These are phyloP conservation scores for Lordiphosa stackelbergi DNA, from an alignment of 1,140 invertebrate species.

Conservation along the genomic window DNA sequence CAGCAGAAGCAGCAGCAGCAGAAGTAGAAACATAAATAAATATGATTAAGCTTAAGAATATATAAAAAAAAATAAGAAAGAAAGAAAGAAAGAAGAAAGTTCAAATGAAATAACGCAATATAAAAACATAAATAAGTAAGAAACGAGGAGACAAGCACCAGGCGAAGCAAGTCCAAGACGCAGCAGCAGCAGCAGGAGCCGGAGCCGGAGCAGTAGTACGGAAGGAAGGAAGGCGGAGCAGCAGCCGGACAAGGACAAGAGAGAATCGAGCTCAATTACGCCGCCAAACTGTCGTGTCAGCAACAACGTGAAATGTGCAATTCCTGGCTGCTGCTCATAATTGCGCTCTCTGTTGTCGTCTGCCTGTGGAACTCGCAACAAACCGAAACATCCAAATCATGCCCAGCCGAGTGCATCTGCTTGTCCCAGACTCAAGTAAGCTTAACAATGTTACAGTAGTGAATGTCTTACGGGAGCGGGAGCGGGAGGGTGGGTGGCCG, in stretches of 20 bases:
- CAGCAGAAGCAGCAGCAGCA: slow-evolving; percentile 21
- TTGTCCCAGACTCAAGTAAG: slow-evolving; percentile 88
- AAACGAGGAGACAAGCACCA: slow-evolving; percentile 25
- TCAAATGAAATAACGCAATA: slow-evolving; percentile 75
- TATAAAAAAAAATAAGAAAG: slow-evolving; percentile 57
- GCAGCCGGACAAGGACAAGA: slow-evolving; percentile 37
- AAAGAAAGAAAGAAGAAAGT: slow-evolving; percentile 35
- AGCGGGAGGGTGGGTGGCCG: neutral
- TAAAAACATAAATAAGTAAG: slow-evolving; percentile 67
- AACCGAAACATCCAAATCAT: slow-evolving; percentile 78
- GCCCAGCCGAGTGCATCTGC: slow-evolving; percentile 87
- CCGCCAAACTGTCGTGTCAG: slow-evolving; percentile 75
- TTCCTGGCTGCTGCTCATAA: slow-evolving; percentile 77
- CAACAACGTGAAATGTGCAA: slow-evolving; percentile 77
- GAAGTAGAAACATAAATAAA: slow-evolving; percentile 66
- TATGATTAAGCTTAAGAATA: slow-evolving; percentile 75
- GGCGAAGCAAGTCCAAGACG: slow-evolving; percentile 3
- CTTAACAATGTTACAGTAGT: slow-evolving; percentile 59
- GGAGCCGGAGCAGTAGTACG: slow-evolving; percentile 1
- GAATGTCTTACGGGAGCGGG: neutral
- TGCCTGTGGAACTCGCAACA: slow-evolving; percentile 77
- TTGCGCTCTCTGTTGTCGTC: slow-evolving; percentile 77
- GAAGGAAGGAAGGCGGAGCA: slow-evolving; percentile 12
- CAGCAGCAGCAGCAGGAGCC: slow-evolving; percentile 14
- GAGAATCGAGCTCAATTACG: slow-evolving; percentile 74